A percentile compares a stretch with the other conserved stretches of the same genome.
Evolutionary conservation across 2,888 invertebrate species (phyloP).

Genomic region (Platynereis dumerilii): DNA sequence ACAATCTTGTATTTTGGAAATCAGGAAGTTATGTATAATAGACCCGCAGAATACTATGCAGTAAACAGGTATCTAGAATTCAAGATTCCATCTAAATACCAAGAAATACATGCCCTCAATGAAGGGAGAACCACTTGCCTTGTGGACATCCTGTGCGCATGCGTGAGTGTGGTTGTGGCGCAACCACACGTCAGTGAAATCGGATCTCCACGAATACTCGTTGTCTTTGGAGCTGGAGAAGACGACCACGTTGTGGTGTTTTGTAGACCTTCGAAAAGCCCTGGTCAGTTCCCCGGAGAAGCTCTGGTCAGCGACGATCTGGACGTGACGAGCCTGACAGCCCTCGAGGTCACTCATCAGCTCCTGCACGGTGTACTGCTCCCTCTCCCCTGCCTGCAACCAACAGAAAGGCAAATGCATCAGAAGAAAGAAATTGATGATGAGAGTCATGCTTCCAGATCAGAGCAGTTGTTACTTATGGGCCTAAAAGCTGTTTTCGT

Average conservation of each 20-base stretch:
- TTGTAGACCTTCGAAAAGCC: constrained; percentile 51
- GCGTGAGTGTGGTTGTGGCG: constrained; percentile 52
- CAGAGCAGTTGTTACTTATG: too few relatives aligned
- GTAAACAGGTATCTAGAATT: too few relatives aligned
- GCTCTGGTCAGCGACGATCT: constrained; percentile 66
- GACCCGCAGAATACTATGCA: too few relatives aligned
- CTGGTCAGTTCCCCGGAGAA: constrained; percentile 63
- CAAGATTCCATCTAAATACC: too few relatives aligned
- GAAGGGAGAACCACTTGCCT: constrained; percentile 47
- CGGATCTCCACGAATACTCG: constrained; percentile 59
- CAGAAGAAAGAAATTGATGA: too few relatives aligned
- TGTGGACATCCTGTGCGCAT: constrained; percentile 57
- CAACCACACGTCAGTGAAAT: constrained; percentile 61
- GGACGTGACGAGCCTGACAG: constrained; percentile 65
- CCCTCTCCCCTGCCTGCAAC: constrained; percentile 62
- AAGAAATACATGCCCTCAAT: too few relatives aligned
- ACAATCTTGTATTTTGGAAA: constrained; percentile 1
- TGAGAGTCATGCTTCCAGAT: too few relatives aligned
- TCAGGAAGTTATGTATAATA: neutral
- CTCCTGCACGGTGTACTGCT: constrained; percentile 65
- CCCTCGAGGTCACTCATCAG: constrained; percentile 64
- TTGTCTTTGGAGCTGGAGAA: constrained; percentile 58
- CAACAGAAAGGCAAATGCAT: too few relatives aligned
- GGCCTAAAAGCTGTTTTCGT: too few relatives aligned
- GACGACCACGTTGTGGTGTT: constrained; percentile 60